A percentile compares a stretch with the other conserved stretches of the same genome.
phyloP scores from a whole-genome alignment of 1,140 invertebrate species.

The Trachymyrmex septentrionalis region DNA sequence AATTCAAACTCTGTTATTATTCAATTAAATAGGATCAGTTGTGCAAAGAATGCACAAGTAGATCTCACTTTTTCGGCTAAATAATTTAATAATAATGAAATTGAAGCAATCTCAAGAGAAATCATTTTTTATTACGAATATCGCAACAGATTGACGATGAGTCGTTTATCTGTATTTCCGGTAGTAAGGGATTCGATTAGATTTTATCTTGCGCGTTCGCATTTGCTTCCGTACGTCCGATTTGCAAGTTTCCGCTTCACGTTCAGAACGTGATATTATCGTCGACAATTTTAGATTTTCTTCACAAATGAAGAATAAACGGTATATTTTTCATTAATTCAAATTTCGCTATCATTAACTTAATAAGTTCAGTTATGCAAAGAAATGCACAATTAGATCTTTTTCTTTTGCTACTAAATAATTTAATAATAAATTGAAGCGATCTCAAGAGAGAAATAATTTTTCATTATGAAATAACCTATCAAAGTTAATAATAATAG shows the following conservation, averaged over 20 bases:
- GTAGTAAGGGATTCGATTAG: constrained; percentile 40
- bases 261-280: background rate
- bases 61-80: background rate
- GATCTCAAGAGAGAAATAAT: background rate
- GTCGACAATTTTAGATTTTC: background rate
- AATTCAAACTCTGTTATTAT: background rate
- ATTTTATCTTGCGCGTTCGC: constrained; percentile 33
- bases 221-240: constrained; percentile 15
- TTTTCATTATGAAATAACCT: background rate
- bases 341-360: background rate
- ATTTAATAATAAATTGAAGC: constrained; percentile 1
- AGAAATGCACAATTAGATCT: background rate
- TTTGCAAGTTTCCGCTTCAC: background rate
- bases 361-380: background rate
- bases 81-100: constrained; percentile 4
- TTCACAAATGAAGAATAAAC: background rate
- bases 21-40: background rate
- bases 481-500: background rate
- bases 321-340: background rate
- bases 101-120: background rate
- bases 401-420: background rate
- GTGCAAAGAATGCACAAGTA: background rate
- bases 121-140: background rate
- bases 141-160: constrained; percentile 47
- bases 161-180: constrained; percentile 61